Base-by-base conservation (phyloP, 2,113 vertebrate genomes). In the Sebastes fasciatus region DNA sequence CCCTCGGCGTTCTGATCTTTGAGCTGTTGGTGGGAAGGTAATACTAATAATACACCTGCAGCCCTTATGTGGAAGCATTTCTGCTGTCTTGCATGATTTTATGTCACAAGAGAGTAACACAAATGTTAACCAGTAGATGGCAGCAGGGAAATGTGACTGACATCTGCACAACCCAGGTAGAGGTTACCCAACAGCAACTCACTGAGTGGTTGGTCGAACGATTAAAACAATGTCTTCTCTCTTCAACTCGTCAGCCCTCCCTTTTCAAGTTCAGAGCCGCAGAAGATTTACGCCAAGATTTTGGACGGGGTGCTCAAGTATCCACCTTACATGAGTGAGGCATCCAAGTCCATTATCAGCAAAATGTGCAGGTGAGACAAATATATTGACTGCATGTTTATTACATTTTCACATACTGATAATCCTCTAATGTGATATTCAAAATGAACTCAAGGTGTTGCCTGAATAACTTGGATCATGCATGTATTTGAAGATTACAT, bases 21-120 rank as follows among this genome's bases (percentile, higher is more conserved):
- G 96, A 97, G 79, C 93, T 97, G 7, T 89, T 97, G 77, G 95
- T 88, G 0, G 96, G 97, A 90, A 96, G 96, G 96, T 97, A 86
- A 88, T 2, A 54, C 10, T 21, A 26, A 49, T 21, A 26, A 49
- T 26, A 46, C 57, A 42, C 8, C 4, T 16, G 55, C 4, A 34
- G 26, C 17, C 1, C 2, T 23, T 26, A 40, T 58, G 5, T 26
- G 13, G 48, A 75, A 70, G 1, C 19, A 45, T 71, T 45, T 42
- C 8, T 62, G 5, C 45, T 58, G 23, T 70, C 9, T 16, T 21
- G 10, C 19, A 21, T 1, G 3, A 23, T 60, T 21, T 52, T 14
- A 11, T 55, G 23, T 48, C 23, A 54, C 8, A 43, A 16, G 0
- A 26, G 34, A 40, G n/a, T 43, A 42, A 26, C 5, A 45, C 40